Evolutionary conservation across 2,113 vertebrate species (phyloP).

Genomic region (Edolisoma coerulescens): DNA sequence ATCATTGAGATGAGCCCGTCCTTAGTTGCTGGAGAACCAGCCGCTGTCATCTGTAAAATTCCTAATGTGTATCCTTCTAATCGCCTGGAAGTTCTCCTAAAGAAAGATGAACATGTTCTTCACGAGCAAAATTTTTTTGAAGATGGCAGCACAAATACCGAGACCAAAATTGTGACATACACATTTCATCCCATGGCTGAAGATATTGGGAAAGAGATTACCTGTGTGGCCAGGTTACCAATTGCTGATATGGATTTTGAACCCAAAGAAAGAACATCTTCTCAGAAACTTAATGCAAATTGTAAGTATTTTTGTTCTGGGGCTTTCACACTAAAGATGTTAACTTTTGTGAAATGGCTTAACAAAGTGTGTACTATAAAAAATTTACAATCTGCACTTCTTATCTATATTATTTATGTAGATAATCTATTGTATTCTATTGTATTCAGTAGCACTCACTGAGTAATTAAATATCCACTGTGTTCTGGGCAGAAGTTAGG

Average conservation of each 20-base stretch:
- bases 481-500: neutral
- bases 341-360: neutral
- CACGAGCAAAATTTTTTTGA: neutral
- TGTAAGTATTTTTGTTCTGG: conserved; percentile 59
- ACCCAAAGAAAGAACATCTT: conserved; percentile 61
- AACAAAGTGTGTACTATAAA: neutral
- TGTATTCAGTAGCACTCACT: neutral
- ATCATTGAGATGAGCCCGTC: conserved; percentile 52
- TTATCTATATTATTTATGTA: neutral
- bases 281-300: conserved; percentile 39
- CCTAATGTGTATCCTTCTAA: conserved; percentile 66
- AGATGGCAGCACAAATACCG: neutral
- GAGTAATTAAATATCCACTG: neutral
- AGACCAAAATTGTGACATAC: conserved; percentile 52
- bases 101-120: conserved; percentile 7
- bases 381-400: neutral
- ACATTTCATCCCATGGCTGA: conserved; percentile 39
- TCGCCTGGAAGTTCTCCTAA: conserved; percentile 55
- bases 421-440: neutral
- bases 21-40: neutral
- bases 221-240: conserved; percentile 64
- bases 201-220: conserved; percentile 62
- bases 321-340: neutral
- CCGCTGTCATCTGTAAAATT: conserved; percentile 59
- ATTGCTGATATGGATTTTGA: conserved; percentile 42